A percentile compares a stretch with the other conserved stretches of the same genome.
Conservation (phyloP, 2,797 vertebrate genomes). For the Heliangelus exortis region DNA sequence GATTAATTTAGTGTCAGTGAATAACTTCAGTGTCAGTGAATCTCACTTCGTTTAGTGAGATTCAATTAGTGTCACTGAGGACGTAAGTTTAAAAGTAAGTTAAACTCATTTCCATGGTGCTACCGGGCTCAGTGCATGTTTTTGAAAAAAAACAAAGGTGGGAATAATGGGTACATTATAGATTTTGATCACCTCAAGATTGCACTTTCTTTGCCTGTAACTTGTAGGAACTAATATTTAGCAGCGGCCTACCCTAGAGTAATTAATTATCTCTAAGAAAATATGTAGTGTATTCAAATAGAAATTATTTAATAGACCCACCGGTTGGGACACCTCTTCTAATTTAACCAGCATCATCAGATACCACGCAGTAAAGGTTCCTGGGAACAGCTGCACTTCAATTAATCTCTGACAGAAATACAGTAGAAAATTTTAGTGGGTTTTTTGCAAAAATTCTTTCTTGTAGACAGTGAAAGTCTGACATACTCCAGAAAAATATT, state of each 20-base stretch:
- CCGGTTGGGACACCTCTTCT: not conserved
- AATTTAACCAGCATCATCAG: not conserved
- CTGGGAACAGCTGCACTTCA: not conserved
- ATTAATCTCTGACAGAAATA: accelerated
- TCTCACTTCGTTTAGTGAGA: no score
- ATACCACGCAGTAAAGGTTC: not conserved
- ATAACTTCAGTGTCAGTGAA: no score
- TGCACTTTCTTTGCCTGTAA: not conserved
- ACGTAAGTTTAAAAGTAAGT: not conserved
- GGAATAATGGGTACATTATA: not conserved
- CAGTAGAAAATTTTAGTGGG: not conserved
- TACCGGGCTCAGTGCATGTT: not conserved
- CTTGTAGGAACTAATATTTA: not conserved
- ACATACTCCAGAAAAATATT: not conserved
- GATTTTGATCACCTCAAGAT: not conserved
- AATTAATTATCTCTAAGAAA: not conserved
- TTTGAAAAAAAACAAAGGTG: not conserved
- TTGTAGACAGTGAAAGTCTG: not conserved
- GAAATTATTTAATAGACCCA: not conserved
- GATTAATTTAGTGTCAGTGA: no score
- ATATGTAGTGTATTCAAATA: not conserved
- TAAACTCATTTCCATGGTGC: not conserved
- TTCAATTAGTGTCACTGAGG: not conserved
- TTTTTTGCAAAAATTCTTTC: not conserved
- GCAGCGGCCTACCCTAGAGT: not conserved